A percentile compares a stretch with the other conserved stretches of the same genome.
phyloP scores from a whole-genome alignment of 2,113 vertebrate genomes.

The Hystrix cristata region DNA sequence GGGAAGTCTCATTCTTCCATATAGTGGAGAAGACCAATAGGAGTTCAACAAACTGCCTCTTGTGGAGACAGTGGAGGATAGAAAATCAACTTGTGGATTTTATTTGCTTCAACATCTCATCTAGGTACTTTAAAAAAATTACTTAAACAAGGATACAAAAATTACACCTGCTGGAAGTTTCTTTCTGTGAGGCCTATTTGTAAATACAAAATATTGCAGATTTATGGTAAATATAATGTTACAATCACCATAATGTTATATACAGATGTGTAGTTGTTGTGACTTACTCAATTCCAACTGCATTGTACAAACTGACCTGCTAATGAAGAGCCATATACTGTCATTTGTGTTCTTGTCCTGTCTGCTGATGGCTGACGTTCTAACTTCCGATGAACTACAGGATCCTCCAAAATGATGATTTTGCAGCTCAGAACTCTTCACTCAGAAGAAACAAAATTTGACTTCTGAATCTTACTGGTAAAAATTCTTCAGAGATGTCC shows the following conservation, averaged over 20 bases:
- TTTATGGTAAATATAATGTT: conserved; percentile 24
- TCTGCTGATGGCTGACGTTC: background rate
- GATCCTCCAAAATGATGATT: conserved; percentile 26
- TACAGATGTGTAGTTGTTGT: background rate
- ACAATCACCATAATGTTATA: conserved; percentile 4
- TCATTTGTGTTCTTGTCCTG: conserved; percentile 4
- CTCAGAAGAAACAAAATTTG: conserved; percentile 32
- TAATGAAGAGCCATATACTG: conserved; percentile 56
- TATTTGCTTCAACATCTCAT: background rate
- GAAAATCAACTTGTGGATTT: conserved; percentile 54
- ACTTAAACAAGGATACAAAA: conserved; percentile 26
- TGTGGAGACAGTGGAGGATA: background rate
- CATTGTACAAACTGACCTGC: conserved; percentile 60
- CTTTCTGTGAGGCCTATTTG: background rate
- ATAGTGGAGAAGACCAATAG: conserved; percentile 10
- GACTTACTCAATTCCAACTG: conserved; percentile 6
- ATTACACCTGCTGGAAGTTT: conserved; percentile 54
- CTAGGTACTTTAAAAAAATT: background rate
- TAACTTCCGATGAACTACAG: conserved; percentile 42
- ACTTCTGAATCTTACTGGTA: background rate
- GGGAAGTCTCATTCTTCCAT: background rate
- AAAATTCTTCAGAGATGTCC: conserved; percentile 19
- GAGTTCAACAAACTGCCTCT: background rate
- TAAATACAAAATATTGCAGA: conserved; percentile 22
- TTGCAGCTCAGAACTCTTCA: background rate